phyloP scores from a whole-genome alignment of 92 coral and sea anemone species.

The Diadumene lineata region DNA sequence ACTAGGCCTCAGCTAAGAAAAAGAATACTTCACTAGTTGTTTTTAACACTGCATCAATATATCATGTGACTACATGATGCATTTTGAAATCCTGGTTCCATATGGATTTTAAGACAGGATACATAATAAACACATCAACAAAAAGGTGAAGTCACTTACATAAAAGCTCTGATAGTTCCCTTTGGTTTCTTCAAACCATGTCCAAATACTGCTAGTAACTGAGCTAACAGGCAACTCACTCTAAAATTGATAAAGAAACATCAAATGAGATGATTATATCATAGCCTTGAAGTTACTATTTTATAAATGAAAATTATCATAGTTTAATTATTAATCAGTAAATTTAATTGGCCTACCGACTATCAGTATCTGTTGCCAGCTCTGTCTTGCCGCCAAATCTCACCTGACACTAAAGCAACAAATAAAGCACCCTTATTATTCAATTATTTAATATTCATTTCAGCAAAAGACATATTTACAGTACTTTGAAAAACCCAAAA shows the following conservation, averaged over 20 bases:
- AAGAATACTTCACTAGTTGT: too few species aligned
- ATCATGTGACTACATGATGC: too few species aligned
- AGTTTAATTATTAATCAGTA: background rate
- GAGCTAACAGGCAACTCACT: slow-evolving; percentile 85
- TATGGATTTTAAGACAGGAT: too few species aligned
- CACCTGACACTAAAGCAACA: slow-evolving; percentile 77
- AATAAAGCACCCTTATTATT: background rate
- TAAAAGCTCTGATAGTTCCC: slow-evolving; percentile 78
- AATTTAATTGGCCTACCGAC: slow-evolving; percentile 55
- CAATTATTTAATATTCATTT: background rate
- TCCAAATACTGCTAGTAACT: slow-evolving; percentile 74
- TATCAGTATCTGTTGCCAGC: slow-evolving; percentile 93
- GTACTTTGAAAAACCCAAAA: too few species aligned
- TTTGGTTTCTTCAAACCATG: slow-evolving; percentile 86
- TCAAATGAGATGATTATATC: background rate
- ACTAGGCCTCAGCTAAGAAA: too few species aligned
- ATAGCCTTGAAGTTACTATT: background rate
- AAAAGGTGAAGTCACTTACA: too few species aligned
- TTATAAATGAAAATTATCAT: background rate
- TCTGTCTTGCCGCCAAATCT: slow-evolving; percentile 98
- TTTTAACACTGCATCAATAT: too few species aligned
- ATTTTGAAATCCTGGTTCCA: too few species aligned
- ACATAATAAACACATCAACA: too few species aligned
- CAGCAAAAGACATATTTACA: background rate
- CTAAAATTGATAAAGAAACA: slow-evolving; percentile 29